phyloP scores from a whole-genome alignment of 1,140 invertebrate species.

The Drosophila eugracilis region DNA sequence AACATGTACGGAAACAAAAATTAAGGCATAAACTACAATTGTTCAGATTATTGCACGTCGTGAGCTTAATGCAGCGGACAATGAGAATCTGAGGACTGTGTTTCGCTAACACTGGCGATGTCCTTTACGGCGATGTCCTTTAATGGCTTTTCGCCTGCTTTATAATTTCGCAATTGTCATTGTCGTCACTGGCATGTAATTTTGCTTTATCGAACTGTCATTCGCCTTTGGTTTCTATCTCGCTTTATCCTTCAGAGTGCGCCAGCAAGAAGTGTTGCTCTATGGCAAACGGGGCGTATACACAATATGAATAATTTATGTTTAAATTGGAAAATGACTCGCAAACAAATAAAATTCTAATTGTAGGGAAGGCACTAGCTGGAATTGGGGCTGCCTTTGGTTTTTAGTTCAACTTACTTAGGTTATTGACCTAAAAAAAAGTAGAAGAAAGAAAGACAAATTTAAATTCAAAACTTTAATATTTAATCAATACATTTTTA shows the following conservation, averaged over 20 bases:
- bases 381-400: conserved; percentile 12
- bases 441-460: background rate
- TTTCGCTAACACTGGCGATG: conserved; percentile 11
- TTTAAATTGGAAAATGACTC: conserved; percentile 57
- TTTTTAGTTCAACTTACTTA: background rate
- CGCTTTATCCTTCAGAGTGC: background rate
- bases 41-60: conserved; percentile 67
- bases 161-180: conserved; percentile 54
- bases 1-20: conserved; percentile 59
- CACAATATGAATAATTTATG: conserved; percentile 75
- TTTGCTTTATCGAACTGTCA: conserved; percentile 34
- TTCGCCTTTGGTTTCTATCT: conserved; percentile 4
- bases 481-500: background rate
- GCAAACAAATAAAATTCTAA: conserved; percentile 54
- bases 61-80: conserved; percentile 57
- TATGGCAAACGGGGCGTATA: conserved; percentile 62
- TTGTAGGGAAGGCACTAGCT: conserved; percentile 31
- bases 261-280: conserved; percentile 21
- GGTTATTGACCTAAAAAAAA: background rate
- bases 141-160: conserved; percentile 53
- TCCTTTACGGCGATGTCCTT: conserved; percentile 19
- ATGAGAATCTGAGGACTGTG: conserved; percentile 17
- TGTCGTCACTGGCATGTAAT: conserved; percentile 43
- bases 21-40: conserved; percentile 69
- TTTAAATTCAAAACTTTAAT: no score